These are phyloP conservation scores for Euproctis similis DNA, from an alignment of 2,888 invertebrate genomes.

Conservation along the genomic window DNA sequence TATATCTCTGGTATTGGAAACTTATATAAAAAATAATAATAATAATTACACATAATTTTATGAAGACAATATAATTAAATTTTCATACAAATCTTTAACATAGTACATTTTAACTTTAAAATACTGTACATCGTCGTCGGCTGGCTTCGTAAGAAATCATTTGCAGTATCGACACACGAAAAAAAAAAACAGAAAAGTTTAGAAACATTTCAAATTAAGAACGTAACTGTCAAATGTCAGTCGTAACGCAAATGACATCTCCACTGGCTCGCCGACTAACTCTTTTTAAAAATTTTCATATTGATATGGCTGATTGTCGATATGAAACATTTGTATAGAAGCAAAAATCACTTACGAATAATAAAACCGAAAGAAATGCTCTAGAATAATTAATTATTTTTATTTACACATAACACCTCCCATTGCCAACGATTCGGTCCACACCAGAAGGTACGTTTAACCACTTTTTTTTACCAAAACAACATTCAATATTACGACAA, in stretches of 20 bases:
- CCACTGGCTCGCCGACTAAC: conserved; percentile 51
- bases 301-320: conserved; percentile 83
- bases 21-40: neutral
- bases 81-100: conserved; percentile 90
- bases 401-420: conserved; percentile 61
- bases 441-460: too few species aligned
- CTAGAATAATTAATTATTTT: conserved; percentile 51
- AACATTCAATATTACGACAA: too few species aligned
- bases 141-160: conserved; percentile 55
- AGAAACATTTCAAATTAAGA: too few species aligned
- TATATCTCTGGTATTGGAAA: too few species aligned
- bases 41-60: conserved; percentile 48
- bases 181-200: conserved; percentile 27
- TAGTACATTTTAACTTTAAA: conserved; percentile 83
- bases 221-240: conserved; percentile 2
- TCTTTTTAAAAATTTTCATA: conserved; percentile 71
- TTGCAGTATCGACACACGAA: conserved; percentile 31
- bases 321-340: conserved; percentile 72
- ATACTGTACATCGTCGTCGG: conserved; percentile 82
- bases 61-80: conserved; percentile 79
- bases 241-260: conserved; percentile 49
- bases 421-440: too few species aligned
- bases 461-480: too few species aligned
- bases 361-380: conserved; percentile 59
- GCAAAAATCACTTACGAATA: conserved; percentile 47